Evolutionary conservation across 2,113 vertebrate genomes (phyloP).

Genomic region (Bos indicus): DNA sequence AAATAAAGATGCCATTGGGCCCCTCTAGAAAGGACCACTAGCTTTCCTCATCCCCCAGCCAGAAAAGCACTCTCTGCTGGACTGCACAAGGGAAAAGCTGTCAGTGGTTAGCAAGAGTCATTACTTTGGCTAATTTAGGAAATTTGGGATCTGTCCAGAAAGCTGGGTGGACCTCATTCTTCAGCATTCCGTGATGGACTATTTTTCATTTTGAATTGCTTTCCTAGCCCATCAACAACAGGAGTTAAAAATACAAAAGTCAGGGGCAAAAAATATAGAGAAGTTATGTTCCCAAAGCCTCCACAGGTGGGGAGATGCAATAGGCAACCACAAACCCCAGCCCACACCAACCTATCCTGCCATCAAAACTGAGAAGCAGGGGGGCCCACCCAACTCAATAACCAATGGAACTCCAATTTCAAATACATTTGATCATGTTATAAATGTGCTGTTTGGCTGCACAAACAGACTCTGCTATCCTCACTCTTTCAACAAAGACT

Average conservation of each 20-base stretch:
- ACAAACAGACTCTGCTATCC: conserved; percentile 26
- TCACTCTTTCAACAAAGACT: conserved; percentile 51
- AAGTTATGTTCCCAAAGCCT: not conserved
- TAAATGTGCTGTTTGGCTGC: conserved; percentile 11
- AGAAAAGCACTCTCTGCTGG: not conserved
- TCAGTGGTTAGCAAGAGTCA: not conserved
- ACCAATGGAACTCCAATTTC: not conserved
- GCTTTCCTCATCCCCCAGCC: not conserved
- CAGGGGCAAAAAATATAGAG: not conserved
- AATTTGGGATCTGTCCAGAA: conserved; percentile 5
- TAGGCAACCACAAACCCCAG: not conserved
- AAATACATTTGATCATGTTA: not conserved
- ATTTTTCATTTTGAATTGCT: conserved; percentile 32
- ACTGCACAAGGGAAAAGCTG: not conserved
- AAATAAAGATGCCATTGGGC: not conserved
- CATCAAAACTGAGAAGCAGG: not conserved
- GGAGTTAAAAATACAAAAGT: not conserved
- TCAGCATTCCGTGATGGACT: conserved; percentile 14
- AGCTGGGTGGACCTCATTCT: conserved; percentile 32
- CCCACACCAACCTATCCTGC: not conserved
- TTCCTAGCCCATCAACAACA: not conserved
- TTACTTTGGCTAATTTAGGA: conserved; percentile 28
- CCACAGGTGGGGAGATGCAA: not conserved
- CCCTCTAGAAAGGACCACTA: not conserved
- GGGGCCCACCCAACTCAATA: not conserved